These are phyloP conservation scores for Alligator mississippiensis DNA, from an alignment of 2,113 vertebrate species.

Conservation along the genomic window DNA sequence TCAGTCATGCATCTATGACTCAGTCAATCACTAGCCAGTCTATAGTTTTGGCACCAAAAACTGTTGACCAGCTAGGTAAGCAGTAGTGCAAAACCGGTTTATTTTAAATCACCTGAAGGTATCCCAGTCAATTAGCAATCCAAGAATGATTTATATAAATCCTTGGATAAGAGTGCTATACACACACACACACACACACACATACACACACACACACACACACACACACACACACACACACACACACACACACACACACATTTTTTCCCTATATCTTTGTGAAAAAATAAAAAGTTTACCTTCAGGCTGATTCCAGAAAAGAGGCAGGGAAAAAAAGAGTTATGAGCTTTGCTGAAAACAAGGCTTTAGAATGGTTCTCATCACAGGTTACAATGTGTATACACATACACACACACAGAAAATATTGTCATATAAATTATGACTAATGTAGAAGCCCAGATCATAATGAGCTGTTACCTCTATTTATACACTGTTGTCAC, in stretches of 20 bases:
- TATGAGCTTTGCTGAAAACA: not conserved
- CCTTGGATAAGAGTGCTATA: no score
- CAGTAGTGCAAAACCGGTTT: conserved; percentile 28
- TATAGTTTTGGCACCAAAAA: conserved; percentile 16
- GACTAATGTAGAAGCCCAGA: not conserved
- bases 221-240: no score
- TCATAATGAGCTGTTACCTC: conserved; percentile 36
- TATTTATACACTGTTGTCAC: conserved; percentile 8
- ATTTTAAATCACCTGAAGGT: not conserved
- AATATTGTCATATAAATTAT: not conserved
- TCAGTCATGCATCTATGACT: conserved; percentile 23
- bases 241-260: no score
- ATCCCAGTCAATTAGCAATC: not conserved
- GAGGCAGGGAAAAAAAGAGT: not conserved
- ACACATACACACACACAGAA: not conserved
- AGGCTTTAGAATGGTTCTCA: not conserved
- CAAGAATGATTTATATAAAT: not conserved
- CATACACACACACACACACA: no score
- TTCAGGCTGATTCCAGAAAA: not conserved
- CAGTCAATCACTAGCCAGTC: not conserved
- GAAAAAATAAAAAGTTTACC: not conserved
- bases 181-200: no score
- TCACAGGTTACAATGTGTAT: not conserved
- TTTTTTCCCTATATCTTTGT: not conserved
- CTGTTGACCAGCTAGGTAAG: conserved; percentile 1